Conservation (phyloP, 2,888 invertebrate species). For the Adelognathus sp. region DNA sequence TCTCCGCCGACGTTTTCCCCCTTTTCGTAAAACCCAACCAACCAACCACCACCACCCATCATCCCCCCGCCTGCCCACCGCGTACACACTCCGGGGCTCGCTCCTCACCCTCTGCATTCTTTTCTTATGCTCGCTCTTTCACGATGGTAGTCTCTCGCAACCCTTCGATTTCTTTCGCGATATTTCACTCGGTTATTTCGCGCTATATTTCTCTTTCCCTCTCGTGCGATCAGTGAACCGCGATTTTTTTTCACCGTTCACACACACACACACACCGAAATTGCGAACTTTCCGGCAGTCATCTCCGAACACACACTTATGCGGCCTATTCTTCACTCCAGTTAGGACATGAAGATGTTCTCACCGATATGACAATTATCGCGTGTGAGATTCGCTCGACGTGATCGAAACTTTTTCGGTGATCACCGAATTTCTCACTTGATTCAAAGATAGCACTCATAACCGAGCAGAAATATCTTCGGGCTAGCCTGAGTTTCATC, state of each 20-base stretch:
- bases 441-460: too few species aligned
- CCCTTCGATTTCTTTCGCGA: conserved; percentile 70
- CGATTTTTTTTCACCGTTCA: not conserved
- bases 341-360: too few species aligned
- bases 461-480: too few species aligned
- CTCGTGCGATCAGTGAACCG: conserved; percentile 22
- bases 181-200: conserved; percentile 74
- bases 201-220: conserved; percentile 51
- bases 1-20: conserved; percentile 66
- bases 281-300: too few species aligned
- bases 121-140: conserved; percentile 56
- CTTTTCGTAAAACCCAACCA: conserved; percentile 50
- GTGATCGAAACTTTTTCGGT: too few species aligned
- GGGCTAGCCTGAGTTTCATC: not conserved
- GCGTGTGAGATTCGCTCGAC: too few species aligned
- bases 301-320: too few species aligned
- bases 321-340: not conserved
- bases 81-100: conserved; percentile 39
- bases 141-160: conserved; percentile 46
- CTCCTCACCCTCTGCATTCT: conserved; percentile 44
- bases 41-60: too few species aligned
- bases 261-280: too few species aligned
- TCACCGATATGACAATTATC: too few species aligned
- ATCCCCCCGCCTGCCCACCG: conserved; percentile 50
- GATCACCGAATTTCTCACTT: too few species aligned